Base-by-base conservation (phyloP, 2,113 vertebrate species). In the Callochromis pleurospilus region DNA sequence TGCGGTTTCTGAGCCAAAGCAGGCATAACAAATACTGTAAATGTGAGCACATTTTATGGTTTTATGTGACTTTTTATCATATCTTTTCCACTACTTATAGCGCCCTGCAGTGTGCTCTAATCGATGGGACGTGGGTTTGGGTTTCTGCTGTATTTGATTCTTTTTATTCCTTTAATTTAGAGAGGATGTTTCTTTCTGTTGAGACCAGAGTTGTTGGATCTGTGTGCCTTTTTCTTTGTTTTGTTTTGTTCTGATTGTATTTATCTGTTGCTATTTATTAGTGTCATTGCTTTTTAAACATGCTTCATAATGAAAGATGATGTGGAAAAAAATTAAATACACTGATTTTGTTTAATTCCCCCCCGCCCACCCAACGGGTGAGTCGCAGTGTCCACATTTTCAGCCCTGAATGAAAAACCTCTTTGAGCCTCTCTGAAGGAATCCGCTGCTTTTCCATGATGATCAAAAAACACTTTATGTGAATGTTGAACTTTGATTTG, bases 151-250 rank as follows among this genome's bases (percentile, higher is more conserved):
- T 91, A 82, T 80, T 91, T 82, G 45, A 73, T 82, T 90, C 19
- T 19, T 51, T 79, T 83, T 77, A 79, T 82, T 6, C 11, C 86
- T 70, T 68, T 68, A 38, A 79, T 15, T n/a, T 84, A 49, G 77
- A 90, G 77, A 87, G 33, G 7, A 73, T n/a, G 17, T 90, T 86
- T 84, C 45, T 79, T 89, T 21, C 36, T 85, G 62, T 90, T 91
- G 42, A 91, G 86, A 90, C 82, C 80, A 80, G 80, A 80, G 51
- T 81, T 54, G 33, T 80, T 81, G 42, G 81, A 80, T 93, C 79
- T 68, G 91, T 93, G 94, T 94, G 93, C 94, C 91, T 94, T 94
- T 91, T 94, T 89, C 33, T 90, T 77, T 26, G 91, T 89, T 87
- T 68, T 68, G 11, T 13, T 58, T 88, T 77, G 15, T 92, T 89